A percentile compares a stretch with the other conserved stretches of the same genome.
Conservation (phyloP, 2,888 invertebrate genomes). For the Pammene aurita region DNA sequence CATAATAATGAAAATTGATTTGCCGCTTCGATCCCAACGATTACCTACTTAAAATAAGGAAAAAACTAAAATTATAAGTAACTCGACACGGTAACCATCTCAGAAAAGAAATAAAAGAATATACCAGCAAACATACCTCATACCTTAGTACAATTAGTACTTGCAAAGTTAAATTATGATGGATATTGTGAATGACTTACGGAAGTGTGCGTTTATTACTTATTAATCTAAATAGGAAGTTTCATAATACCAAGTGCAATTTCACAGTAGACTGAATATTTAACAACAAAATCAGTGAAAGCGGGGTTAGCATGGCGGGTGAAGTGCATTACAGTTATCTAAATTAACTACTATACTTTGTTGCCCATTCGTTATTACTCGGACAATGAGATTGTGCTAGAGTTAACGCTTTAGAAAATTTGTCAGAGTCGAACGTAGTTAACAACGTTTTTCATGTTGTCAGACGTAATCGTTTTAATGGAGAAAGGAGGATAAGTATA, state of each 20-base stretch:
- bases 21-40: no score
- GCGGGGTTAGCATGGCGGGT: constrained; percentile 43
- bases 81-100: no score
- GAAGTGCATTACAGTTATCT: constrained; percentile 30
- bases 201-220: constrained; percentile 20
- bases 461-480: constrained; percentile 8
- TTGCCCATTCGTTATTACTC: constrained; percentile 17
- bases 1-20: no score
- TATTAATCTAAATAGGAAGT: constrained; percentile 44
- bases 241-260: constrained; percentile 52
- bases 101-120: no score
- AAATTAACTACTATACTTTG: constrained; percentile 32
- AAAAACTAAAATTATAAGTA: no score
- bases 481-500: constrained; percentile 19
- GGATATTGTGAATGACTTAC: constrained; percentile 22
- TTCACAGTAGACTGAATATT: constrained; percentile 65
- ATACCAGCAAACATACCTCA: no score
- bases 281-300: constrained; percentile 63
- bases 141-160: background rate
- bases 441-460: constrained; percentile 25
- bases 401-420: constrained; percentile 23
- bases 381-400: constrained; percentile 8
- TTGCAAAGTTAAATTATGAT: background rate
- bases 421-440: constrained; percentile 19
- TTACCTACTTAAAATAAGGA: no score